A percentile compares a stretch with the other conserved stretches of the same genome.
phyloP scores from a whole-genome alignment of 1,140 invertebrate species.

The Meloidogyne exigua region DNA sequence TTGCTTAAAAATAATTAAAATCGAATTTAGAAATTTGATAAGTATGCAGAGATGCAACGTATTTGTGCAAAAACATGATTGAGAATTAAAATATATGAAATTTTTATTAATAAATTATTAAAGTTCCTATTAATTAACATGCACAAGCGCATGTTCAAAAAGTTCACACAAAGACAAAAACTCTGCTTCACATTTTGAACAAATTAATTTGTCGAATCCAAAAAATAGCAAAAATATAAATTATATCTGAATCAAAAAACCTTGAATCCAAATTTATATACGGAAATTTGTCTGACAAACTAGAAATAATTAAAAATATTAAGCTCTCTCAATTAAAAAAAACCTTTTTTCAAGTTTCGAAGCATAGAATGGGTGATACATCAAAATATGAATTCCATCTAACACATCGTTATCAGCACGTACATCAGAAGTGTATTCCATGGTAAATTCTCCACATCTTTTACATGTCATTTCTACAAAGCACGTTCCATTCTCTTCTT shows the following conservation, averaged over 20 bases:
- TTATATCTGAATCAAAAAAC: not conserved
- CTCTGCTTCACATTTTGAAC: not conserved
- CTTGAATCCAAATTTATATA: slow-evolving; percentile 10
- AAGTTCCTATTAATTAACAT: not conserved
- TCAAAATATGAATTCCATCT: not conserved
- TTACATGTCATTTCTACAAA: not conserved
- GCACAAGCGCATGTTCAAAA: not conserved
- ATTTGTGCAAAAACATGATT: too few species aligned
- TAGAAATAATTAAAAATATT: not conserved
- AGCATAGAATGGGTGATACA: not conserved
- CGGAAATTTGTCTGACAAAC: not conserved
- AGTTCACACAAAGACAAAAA: not conserved
- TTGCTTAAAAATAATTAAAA: too few species aligned
- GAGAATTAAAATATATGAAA: too few species aligned
- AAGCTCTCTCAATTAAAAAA: too few species aligned
- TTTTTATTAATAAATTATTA: too few species aligned
- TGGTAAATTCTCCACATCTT: not conserved
- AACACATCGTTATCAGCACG: not conserved
- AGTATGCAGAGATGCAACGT: too few species aligned
- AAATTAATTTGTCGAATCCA: not conserved
- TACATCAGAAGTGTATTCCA: not conserved
- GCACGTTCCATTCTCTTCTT: not conserved
- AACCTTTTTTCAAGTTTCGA: not conserved
- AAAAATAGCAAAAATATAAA: not conserved
- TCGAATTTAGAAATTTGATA: too few species aligned